A percentile compares a stretch with the other conserved stretches of the same genome.
Evolutionary conservation across 1,140 invertebrate species (phyloP).

Genomic region (Meteorus sp.): DNA sequence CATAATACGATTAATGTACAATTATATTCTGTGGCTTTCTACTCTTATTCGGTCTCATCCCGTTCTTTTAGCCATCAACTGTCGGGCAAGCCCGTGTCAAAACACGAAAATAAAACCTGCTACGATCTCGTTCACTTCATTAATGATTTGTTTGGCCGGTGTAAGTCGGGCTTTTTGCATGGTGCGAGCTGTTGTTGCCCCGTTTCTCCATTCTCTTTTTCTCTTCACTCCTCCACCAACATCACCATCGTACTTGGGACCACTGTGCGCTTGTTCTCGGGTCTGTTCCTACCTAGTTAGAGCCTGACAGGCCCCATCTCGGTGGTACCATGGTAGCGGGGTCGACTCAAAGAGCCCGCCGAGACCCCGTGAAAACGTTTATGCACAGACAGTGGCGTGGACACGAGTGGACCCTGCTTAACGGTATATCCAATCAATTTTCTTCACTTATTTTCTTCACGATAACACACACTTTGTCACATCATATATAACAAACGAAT

Average conservation of each 20-base stretch:
- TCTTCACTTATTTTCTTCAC: neutral
- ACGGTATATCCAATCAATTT: conserved; percentile 21
- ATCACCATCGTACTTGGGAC: conserved; percentile 2
- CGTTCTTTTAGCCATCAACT: conserved; percentile 33
- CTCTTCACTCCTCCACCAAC: neutral
- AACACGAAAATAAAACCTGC: conserved; percentile 44
- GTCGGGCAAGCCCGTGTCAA: conserved; percentile 49
- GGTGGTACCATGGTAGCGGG: conserved; percentile 39
- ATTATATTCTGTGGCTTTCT: conserved; percentile 38
- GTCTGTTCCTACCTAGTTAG: conserved; percentile 49
- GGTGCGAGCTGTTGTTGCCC: conserved; percentile 4
- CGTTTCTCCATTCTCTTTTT: conserved; percentile 1
- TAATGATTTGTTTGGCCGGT: conserved; percentile 29
- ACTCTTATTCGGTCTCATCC: conserved; percentile 28
- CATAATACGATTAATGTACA: conserved; percentile 31
- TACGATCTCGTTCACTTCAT: conserved; percentile 9
- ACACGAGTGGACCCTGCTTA: conserved; percentile 27
- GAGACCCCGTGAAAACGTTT: conserved; percentile 51
- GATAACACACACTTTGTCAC: neutral
- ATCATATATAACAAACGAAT: neutral
- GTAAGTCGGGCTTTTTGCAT: conserved; percentile 36
- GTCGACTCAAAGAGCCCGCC: conserved; percentile 44
- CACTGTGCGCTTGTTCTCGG: conserved; percentile 7
- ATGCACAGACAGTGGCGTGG: conserved; percentile 48
- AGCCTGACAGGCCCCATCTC: conserved; percentile 52